Evolutionary conservation across 2,113 vertebrate species (phyloP).

Genomic region (Cisticola juncidis): DNA sequence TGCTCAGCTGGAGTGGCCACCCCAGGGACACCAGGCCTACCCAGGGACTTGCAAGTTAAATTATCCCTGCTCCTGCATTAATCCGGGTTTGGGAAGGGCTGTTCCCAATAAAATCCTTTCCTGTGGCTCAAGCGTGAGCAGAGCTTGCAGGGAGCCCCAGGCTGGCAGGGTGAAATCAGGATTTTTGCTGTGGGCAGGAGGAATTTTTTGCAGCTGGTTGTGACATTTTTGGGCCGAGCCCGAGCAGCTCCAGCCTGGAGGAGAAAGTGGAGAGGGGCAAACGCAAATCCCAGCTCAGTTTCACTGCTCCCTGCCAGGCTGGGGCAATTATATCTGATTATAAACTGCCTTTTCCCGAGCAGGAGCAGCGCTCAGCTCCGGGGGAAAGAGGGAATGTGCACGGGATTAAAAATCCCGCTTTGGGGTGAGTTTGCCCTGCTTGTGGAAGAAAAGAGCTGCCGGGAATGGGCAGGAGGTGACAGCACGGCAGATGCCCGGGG

Average conservation of each 20-base stretch:
- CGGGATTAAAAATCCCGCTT: background rate
- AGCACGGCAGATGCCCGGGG: background rate
- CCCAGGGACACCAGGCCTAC: background rate
- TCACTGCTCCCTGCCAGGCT: background rate
- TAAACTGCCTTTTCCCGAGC: background rate
- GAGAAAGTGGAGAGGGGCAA: background rate
- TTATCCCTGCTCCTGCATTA: background rate
- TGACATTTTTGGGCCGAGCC: background rate
- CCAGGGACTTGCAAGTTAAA: accelerated
- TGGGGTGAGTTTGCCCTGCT: background rate
- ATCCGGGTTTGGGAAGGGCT: background rate
- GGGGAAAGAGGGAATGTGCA: background rate
- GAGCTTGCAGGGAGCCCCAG: background rate
- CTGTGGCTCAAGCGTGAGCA: background rate
- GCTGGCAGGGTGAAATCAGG: background rate
- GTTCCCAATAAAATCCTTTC: background rate
- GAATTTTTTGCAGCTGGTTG: background rate
- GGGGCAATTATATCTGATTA: background rate
- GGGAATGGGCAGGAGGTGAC: slow-evolving; percentile 9
- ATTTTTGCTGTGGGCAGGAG: background rate
- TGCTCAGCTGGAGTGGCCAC: background rate
- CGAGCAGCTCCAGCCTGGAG: background rate
- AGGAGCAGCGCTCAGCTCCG: background rate
- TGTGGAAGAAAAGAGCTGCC: background rate
- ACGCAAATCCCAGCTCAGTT: background rate